Evolutionary conservation across 2,888 invertebrate genomes (phyloP), one percentile per base, ranked within the genome.

Genomic region (Yponomeuta malinellus): DNA sequence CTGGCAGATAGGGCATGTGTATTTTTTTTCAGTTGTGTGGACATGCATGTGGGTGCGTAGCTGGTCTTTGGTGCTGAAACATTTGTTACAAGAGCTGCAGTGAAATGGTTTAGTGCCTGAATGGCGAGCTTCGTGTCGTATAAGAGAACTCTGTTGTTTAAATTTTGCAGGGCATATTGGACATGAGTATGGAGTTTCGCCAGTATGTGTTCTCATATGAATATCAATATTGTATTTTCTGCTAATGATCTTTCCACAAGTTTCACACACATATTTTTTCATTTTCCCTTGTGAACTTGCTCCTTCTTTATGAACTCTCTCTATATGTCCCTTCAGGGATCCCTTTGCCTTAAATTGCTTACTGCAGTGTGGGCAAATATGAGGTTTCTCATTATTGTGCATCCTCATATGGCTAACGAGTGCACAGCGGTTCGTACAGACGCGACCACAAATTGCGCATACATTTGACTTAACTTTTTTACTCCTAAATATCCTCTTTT

Each of bases 171-270:
- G 78, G 71, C 91, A 92, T 29, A 81, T 73, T 0, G 83, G 72
- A 72, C 90, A 92, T 2, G 77, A 72, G 72, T 87, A 90, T 2
- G 91, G 91, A 10, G 87, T 89, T 73, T 91, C 90, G 1, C 87
- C 85, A 2, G 90, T 90, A 70, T 91, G 91, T 6, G 81, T 83
- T 9, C 89, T 77, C 81, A 86, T 83, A 69, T 92, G 91, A 23
- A 83, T 79, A 37, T 80, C 80, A 1, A 90, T 80, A 76, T 87
- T 84, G 73, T 74, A 78, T 74, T 87, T 87, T 8, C 85, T 81
- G 72, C 76, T 86, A 72, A 90, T 90, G 0, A 82, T 80, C 78
- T 90, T 90, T 0, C 89, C 89, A 76, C 91, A 91, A 48, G 78
- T 80, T 73, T 90, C 90, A 76, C 91, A 91, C 12, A 85, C 83